Percentiles rank a stretch among this genome's conserved stretches.
Conservation (phyloP, 1,140 invertebrate genomes). For the Aphidius ervi region DNA sequence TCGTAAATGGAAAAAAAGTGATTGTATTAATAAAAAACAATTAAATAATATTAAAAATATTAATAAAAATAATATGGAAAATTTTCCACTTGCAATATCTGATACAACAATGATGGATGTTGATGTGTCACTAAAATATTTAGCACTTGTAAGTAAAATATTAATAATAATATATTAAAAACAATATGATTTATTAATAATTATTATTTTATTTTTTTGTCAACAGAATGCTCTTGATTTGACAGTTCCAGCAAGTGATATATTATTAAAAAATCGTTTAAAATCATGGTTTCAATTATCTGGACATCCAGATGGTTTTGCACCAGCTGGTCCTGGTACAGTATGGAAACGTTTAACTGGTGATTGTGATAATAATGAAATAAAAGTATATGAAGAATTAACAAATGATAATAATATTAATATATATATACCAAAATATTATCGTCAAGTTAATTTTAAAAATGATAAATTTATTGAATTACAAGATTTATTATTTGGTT, state of each 20-base stretch:
- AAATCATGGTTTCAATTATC: slow-evolving; percentile 89
- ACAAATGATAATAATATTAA: slow-evolving; percentile 70
- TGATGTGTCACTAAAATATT: slow-evolving; percentile 44
- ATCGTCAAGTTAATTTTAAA: slow-evolving; percentile 79
- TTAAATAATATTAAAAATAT: slow-evolving; percentile 10
- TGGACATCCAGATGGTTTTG: slow-evolving; percentile 88
- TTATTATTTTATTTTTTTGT: slow-evolving; percentile 49
- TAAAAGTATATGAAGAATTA: slow-evolving; percentile 76
- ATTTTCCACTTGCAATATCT: slow-evolving; percentile 41
- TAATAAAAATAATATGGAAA: slow-evolving; percentile 34
- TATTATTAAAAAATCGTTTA: slow-evolving; percentile 72
- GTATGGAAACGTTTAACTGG: slow-evolving; percentile 84
- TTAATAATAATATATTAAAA: not conserved
- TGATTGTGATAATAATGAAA: slow-evolving; percentile 70
- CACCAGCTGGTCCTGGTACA: slow-evolving; percentile 87
- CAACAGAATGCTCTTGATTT: slow-evolving; percentile 86
- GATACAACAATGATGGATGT: slow-evolving; percentile 41
- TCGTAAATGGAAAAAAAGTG: slow-evolving; percentile 41
- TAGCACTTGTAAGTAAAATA: slow-evolving; percentile 38
- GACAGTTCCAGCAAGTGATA: slow-evolving; percentile 85
- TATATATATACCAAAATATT: slow-evolving; percentile 81
- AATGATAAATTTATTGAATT: slow-evolving; percentile 87
- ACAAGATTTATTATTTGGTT: slow-evolving; percentile 81
- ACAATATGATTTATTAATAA: no score
- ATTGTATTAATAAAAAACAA: slow-evolving; percentile 10